A percentile compares a stretch with the other conserved stretches of the same genome.
phyloP scores from a whole-genome alignment of 2,888 invertebrate genomes.

The Megalurothrips usitatus region DNA sequence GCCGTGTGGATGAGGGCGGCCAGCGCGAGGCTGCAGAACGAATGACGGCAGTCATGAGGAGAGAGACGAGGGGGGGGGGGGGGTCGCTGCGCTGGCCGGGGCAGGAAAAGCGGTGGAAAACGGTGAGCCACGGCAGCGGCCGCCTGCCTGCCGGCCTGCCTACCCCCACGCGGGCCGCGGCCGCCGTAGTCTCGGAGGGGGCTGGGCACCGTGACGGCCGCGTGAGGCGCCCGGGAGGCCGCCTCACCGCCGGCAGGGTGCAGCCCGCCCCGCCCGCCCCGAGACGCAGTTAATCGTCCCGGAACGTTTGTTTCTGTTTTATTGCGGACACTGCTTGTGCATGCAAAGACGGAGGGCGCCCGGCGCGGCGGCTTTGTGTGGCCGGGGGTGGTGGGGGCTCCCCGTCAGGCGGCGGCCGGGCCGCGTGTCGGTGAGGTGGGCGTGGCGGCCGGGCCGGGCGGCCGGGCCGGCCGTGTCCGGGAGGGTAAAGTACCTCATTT shows the following conservation, averaged over 20 bases:
- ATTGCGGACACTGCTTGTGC: slow-evolving; percentile 14
- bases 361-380: neutral
- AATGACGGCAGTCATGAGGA: neutral
- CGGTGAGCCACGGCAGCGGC: neutral
- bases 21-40: neutral
- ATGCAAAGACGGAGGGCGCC: slow-evolving; percentile 10
- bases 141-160: too few species aligned
- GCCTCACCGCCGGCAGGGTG: too few species aligned
- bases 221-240: too few species aligned
- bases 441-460: neutral
- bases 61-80: neutral
- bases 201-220: too few species aligned
- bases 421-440: neutral
- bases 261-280: neutral
- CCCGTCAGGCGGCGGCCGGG: neutral
- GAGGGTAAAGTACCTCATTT: slow-evolving; percentile 13
- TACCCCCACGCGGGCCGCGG: too few species aligned
- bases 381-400: neutral
- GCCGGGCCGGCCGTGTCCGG: neutral
- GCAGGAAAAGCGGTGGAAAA: neutral
- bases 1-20: too few species aligned
- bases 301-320: slow-evolving; percentile 20
- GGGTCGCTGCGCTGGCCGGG: neutral
- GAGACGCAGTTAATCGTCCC: slow-evolving; percentile 14
- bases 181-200: too few species aligned